Evolutionary conservation across 2,888 invertebrate species (phyloP).

Genomic region (Bugulina stolonifera): DNA sequence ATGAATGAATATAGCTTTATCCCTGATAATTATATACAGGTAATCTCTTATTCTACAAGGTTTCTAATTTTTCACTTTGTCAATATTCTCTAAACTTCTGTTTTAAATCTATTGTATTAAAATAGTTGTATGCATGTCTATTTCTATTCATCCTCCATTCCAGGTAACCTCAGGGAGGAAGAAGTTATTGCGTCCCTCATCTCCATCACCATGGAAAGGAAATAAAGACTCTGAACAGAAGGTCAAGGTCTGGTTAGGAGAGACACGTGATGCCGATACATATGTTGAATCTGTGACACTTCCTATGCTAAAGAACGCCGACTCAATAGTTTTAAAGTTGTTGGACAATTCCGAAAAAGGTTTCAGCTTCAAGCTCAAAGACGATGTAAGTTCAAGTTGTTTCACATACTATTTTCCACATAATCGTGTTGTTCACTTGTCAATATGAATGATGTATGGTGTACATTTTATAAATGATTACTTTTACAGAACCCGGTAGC

Average conservation of each 20-base stretch:
- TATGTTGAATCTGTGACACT: not conserved
- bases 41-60: not conserved
- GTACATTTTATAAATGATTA: not conserved
- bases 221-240: not conserved
- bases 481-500: not conserved
- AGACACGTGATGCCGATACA: not conserved
- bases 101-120: no score
- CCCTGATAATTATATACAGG: not conserved
- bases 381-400: no score
- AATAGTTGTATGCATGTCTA: no score
- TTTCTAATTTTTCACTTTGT: no score
- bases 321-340: not conserved
- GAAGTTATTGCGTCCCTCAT: not conserved
- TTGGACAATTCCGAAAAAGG: not conserved
- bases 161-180: slow-evolving; percentile 1
- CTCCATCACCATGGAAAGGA: not conserved
- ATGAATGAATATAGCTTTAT: not conserved
- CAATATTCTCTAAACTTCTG: no score
- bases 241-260: not conserved
- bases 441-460: not conserved
- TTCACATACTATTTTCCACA: no score
- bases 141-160: no score
- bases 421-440: no score
- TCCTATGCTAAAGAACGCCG: not conserved
- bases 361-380: not conserved